Evolutionary conservation across 2,113 vertebrate species (phyloP).

Genomic region (Lepus americanus): DNA sequence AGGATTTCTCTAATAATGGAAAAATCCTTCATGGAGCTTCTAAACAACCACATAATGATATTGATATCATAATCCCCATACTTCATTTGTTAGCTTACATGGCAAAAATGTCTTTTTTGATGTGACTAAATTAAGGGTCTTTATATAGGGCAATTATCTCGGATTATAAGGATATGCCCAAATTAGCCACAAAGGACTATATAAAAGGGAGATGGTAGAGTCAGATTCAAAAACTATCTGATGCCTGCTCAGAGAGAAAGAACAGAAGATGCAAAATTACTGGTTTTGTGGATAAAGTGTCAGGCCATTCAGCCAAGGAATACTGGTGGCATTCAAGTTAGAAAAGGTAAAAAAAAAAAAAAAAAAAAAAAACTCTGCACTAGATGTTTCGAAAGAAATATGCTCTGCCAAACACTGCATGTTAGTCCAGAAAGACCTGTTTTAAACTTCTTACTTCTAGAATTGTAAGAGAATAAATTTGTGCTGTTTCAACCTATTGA

Average conservation of each 20-base stretch:
- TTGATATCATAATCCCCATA: background rate
- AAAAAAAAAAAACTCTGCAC: background rate
- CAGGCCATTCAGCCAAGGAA: background rate
- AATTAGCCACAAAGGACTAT: background rate
- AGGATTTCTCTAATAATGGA: background rate
- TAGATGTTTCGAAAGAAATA: background rate
- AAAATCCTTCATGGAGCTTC: background rate
- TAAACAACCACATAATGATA: background rate
- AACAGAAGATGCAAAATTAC: background rate
- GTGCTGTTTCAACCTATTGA: background rate
- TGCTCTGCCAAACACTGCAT: background rate
- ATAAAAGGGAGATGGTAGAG: background rate
- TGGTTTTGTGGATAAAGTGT: background rate
- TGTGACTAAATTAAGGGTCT: background rate
- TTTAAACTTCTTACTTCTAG: background rate
- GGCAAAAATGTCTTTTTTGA: background rate
- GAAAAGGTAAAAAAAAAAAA: background rate
- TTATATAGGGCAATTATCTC: background rate
- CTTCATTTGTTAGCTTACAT: background rate
- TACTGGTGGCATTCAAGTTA: background rate
- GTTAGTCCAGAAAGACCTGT: background rate
- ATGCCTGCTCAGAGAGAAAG: background rate
- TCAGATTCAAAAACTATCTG: background rate
- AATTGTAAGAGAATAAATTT: background rate
- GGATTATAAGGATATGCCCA: background rate